These are phyloP conservation scores for Calycopis cecrops DNA, from an alignment of 1,140 invertebrate species.

Conservation along the genomic window DNA sequence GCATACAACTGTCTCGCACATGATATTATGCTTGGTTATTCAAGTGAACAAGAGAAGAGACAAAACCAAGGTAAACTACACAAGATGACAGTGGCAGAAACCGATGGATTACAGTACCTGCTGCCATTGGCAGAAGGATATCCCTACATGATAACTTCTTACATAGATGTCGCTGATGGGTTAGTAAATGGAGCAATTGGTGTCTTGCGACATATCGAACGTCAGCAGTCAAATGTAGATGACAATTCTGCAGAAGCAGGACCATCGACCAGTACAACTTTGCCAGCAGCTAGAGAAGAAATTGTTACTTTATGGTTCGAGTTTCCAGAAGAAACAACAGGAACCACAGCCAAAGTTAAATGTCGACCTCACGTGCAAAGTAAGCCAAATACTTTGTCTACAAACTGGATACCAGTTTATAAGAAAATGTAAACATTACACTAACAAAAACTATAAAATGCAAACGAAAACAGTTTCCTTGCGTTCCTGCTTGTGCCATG, in stretches of 20 bases:
- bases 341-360: constrained; percentile 11
- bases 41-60: constrained; percentile 22
- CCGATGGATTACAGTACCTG: constrained; percentile 36
- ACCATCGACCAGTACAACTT: constrained; percentile 35
- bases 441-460: constrained; percentile 27
- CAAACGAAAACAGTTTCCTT: constrained; percentile 33
- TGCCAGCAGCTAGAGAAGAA: constrained; percentile 39
- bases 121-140: constrained; percentile 33
- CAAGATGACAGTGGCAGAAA: constrained; percentile 37
- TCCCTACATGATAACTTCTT: no score
- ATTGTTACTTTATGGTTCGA: constrained; percentile 40
- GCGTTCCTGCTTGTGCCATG: constrained; percentile 30
- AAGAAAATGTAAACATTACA: constrained; percentile 30
- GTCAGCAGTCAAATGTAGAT: constrained; percentile 27
- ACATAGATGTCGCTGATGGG: no score
- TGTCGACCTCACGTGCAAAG: constrained; percentile 23
- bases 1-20: constrained; percentile 32
- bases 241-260: constrained; percentile 25
- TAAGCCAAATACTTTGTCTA: constrained; percentile 30
- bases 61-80: constrained; percentile 36
- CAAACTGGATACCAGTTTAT: constrained; percentile 25
- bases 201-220: constrained; percentile 31
- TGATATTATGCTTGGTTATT: constrained; percentile 32
- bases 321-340: constrained; percentile 33
- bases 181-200: constrained; percentile 47